These are phyloP conservation scores for Cyprinodon brontotheroides DNA, from an alignment of 2,113 vertebrate genomes.

Conservation along the genomic window DNA sequence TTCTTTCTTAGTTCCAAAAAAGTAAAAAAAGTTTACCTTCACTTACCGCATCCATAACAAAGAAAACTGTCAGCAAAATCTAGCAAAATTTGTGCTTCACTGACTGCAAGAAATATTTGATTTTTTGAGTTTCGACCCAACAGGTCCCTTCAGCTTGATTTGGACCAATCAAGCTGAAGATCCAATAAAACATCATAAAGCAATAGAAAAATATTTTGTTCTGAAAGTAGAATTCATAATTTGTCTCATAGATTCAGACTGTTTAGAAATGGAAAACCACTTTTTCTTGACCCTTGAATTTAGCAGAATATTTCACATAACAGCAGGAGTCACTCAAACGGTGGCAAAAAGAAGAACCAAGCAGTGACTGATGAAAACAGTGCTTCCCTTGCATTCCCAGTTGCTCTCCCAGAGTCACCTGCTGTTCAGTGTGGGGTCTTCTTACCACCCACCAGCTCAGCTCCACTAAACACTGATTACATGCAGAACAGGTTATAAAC, in stretches of 20 bases:
- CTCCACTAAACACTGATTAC: constrained; percentile 41
- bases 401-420: constrained; percentile 32
- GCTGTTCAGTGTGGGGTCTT: constrained; percentile 59
- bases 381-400: background rate
- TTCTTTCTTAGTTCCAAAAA: no score
- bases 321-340: background rate
- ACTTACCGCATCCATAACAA: no score
- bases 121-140: no score
- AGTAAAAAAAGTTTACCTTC: no score
- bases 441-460: constrained; percentile 49
- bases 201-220: background rate
- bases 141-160: background rate
- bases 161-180: background rate
- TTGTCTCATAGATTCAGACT: background rate
- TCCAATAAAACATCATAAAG: background rate
- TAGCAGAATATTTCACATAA: background rate
- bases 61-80: no score
- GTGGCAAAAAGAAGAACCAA: background rate
- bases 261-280: background rate
- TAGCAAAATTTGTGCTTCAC: no score
- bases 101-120: no score
- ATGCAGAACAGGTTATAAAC: constrained; percentile 44
- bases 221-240: background rate
- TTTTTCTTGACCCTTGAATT: background rate
- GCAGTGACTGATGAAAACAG: background rate